These are phyloP conservation scores for Lamellibrachia columna DNA, from an alignment of 2,888 invertebrate species.

Conservation along the genomic window DNA sequence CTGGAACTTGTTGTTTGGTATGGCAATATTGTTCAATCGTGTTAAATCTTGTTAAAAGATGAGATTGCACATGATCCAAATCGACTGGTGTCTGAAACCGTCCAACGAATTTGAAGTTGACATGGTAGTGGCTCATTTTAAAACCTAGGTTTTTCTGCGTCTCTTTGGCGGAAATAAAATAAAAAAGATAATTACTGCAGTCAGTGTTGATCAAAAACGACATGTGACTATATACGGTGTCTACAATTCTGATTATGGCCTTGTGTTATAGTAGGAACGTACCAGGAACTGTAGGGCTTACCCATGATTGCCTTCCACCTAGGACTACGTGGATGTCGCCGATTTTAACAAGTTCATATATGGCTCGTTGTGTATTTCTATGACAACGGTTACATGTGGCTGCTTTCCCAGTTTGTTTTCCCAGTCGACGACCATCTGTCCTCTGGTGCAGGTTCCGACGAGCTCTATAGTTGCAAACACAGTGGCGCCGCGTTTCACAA, in stretches of 20 bases:
- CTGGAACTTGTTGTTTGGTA: too few species aligned
- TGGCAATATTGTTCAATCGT: too few species aligned
- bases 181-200: too few species aligned
- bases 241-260: not conserved
- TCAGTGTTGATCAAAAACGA: too few species aligned
- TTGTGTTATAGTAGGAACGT: not conserved
- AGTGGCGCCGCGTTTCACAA: slow-evolving; percentile 2
- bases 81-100: too few species aligned
- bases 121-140: too few species aligned
- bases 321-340: not conserved
- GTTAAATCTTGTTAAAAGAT: too few species aligned
- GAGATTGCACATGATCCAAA: too few species aligned
- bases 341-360: not conserved
- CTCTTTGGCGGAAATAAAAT: too few species aligned
- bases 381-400: not conserved
- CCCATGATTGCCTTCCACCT: not conserved
- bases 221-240: not conserved
- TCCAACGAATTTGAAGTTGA: too few species aligned
- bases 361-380: not conserved
- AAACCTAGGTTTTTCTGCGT: too few species aligned
- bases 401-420: not conserved
- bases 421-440: slow-evolving; percentile 74
- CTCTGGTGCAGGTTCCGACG: slow-evolving; percentile 72
- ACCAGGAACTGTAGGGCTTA: not conserved
- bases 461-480: slow-evolving; percentile 70